Percentiles rank a stretch among this genome's conserved stretches.
phyloP scores from a whole-genome alignment of 2,888 invertebrate genomes.

The Eurytoma adleriae region DNA sequence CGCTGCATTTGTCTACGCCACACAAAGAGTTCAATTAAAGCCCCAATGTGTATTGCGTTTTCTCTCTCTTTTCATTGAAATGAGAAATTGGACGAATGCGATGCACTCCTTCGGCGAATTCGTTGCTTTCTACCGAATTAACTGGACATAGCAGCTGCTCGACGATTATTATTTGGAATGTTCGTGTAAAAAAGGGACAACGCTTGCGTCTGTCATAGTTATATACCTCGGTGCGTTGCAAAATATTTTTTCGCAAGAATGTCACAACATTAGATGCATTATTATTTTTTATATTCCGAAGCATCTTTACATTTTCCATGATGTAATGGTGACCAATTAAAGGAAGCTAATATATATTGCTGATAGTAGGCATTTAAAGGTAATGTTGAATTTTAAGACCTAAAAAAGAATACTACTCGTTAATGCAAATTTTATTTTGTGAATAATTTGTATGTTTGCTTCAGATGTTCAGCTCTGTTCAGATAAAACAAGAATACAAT shows the following conservation, averaged over 20 bases:
- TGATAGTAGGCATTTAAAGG: slow-evolving; percentile 21
- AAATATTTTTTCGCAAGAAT: slow-evolving; percentile 41
- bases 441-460: slow-evolving; percentile 5
- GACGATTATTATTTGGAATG: slow-evolving; percentile 31
- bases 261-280: slow-evolving; percentile 16
- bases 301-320: background rate
- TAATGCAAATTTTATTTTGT: too few species aligned
- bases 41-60: background rate
- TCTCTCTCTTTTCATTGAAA: slow-evolving; percentile 16
- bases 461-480: slow-evolving; percentile 73
- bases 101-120: slow-evolving; percentile 30
- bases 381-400: background rate
- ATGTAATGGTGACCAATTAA: too few species aligned
- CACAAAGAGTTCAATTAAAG: slow-evolving; percentile 28
- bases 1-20: background rate
- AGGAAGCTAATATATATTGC: too few species aligned
- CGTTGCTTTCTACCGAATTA: slow-evolving; percentile 17
- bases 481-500: slow-evolving; percentile 73
- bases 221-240: slow-evolving; percentile 25
- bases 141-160: slow-evolving; percentile 50
- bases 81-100: slow-evolving; percentile 3
- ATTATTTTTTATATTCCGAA: background rate
- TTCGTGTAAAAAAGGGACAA: slow-evolving; percentile 8
- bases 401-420: too few species aligned
- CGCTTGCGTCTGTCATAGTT: slow-evolving; percentile 31